These are phyloP conservation scores for Agonopterix alstromeriana DNA, from an alignment of 2,888 invertebrate species.

Conservation along the genomic window DNA sequence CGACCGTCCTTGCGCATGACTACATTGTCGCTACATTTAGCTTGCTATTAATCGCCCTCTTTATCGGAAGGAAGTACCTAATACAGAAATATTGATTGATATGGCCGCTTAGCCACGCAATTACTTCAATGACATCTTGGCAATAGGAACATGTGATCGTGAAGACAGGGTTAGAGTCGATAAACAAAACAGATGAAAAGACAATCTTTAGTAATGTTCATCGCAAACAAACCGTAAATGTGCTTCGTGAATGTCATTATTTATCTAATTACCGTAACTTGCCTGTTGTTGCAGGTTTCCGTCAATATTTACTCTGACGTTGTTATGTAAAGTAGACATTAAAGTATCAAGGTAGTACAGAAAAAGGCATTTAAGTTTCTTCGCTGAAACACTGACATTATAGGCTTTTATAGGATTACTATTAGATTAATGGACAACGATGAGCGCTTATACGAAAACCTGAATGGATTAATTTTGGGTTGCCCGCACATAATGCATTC, in stretches of 20 bases:
- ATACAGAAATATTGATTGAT: slow-evolving; percentile 11
- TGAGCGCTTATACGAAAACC: slow-evolving; percentile 3
- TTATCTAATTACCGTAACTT: slow-evolving; percentile 10
- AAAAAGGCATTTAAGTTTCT: no score
- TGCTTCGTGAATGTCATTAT: slow-evolving; percentile 13
- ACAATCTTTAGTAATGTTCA: slow-evolving; percentile 19
- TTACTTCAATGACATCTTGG: no score
- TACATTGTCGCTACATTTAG: slow-evolving; percentile 22
- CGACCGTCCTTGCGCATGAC: slow-evolving; percentile 55
- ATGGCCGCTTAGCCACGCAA: no score
- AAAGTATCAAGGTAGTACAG: no score
- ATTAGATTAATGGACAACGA: not conserved
- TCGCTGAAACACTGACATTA: no score
- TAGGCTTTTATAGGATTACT: no score
- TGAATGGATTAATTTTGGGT: slow-evolving; percentile 10
- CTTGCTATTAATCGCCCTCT: slow-evolving; percentile 36
- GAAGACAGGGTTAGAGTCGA: not conserved
- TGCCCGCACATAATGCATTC: slow-evolving; percentile 13
- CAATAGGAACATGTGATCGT: no score
- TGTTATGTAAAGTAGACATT: not conserved
- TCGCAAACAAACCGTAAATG: slow-evolving; percentile 13
- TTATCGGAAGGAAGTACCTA: slow-evolving; percentile 30
- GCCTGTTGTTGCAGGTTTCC: slow-evolving; percentile 11
- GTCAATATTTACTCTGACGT: slow-evolving; percentile 5
- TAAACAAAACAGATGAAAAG: slow-evolving; percentile 16